A percentile compares a stretch with the other conserved stretches of the same genome.
phyloP scores from a whole-genome alignment of 1,140 invertebrate species.

The Drosophila pallidifrons region DNA sequence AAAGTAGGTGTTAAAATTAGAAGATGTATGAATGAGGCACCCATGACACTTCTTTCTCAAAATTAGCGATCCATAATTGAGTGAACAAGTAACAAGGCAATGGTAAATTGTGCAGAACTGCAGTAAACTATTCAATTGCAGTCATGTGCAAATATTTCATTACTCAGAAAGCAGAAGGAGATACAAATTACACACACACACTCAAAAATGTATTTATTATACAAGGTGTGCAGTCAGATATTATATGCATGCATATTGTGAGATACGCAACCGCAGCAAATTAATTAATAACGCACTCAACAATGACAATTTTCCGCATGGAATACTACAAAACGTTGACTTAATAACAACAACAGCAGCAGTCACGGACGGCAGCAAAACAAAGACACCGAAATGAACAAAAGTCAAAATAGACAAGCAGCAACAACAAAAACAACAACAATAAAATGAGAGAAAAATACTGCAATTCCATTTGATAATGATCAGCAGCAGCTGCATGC shows the following conservation, averaged over 20 bases:
- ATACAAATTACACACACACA: slow-evolving; percentile 6
- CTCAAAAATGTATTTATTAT: slow-evolving; percentile 8
- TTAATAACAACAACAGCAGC: slow-evolving; percentile 43
- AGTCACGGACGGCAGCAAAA: slow-evolving; percentile 25
- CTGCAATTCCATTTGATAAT: slow-evolving; percentile 44
- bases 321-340: slow-evolving; percentile 61
- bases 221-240: slow-evolving; percentile 8
- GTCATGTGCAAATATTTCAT: slow-evolving; percentile 81
- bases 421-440: slow-evolving; percentile 30
- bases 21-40: not conserved
- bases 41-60: not conserved
- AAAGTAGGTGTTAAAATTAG: not conserved
- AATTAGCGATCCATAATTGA: slow-evolving; percentile 56
- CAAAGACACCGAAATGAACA: slow-evolving; percentile 41
- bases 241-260: slow-evolving; percentile 17
- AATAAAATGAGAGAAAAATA: slow-evolving; percentile 15
- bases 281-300: slow-evolving; percentile 81
- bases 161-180: slow-evolving; percentile 51
- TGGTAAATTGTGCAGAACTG: slow-evolving; percentile 74
- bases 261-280: slow-evolving; percentile 66
- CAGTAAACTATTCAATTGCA: slow-evolving; percentile 79
- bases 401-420: slow-evolving; percentile 46
- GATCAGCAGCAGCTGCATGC: slow-evolving; percentile 24
- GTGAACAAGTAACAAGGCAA: slow-evolving; percentile 64
- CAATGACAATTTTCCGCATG: slow-evolving; percentile 82